These are phyloP conservation scores for Perodicticus potto DNA, from an alignment of 2,797 vertebrate genomes.

Conservation along the genomic window DNA sequence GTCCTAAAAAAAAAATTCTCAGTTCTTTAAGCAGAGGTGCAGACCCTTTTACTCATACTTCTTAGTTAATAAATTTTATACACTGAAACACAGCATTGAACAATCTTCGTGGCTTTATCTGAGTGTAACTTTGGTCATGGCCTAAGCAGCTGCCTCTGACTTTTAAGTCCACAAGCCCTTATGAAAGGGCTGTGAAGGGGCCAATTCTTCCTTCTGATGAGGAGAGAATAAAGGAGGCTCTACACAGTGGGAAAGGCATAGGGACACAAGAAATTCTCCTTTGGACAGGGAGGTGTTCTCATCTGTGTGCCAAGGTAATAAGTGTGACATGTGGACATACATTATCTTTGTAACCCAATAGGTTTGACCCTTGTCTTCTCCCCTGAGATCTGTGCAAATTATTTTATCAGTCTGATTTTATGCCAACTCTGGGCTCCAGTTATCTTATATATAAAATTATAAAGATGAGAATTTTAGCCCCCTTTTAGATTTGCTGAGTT, in stretches of 20 bases:
- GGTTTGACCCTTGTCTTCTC: not conserved
- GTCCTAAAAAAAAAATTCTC: not conserved
- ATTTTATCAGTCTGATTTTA: not conserved
- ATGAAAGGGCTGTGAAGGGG: not conserved
- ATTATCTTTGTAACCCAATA: not conserved
- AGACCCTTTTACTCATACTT: not conserved
- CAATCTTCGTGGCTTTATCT: not conserved
- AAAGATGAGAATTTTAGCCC: not conserved
- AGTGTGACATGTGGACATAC: accelerated
- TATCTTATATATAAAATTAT: not conserved
- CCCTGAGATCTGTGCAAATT: not conserved
- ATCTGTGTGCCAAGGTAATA: not conserved
- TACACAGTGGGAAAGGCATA: not conserved
- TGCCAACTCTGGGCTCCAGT: not conserved
- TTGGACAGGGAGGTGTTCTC: no score
- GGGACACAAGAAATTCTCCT: not conserved
- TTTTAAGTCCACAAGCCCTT: not conserved
- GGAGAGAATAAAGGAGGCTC: not conserved
- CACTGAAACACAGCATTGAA: not conserved
- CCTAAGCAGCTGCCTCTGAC: not conserved
- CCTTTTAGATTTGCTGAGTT: not conserved
- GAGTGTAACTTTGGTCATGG: not conserved
- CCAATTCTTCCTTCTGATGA: not conserved
- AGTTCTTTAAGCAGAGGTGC: not conserved
- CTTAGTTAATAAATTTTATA: not conserved